phyloP scores from a whole-genome alignment of 2,113 vertebrate genomes.

The Helogale parvula region DNA sequence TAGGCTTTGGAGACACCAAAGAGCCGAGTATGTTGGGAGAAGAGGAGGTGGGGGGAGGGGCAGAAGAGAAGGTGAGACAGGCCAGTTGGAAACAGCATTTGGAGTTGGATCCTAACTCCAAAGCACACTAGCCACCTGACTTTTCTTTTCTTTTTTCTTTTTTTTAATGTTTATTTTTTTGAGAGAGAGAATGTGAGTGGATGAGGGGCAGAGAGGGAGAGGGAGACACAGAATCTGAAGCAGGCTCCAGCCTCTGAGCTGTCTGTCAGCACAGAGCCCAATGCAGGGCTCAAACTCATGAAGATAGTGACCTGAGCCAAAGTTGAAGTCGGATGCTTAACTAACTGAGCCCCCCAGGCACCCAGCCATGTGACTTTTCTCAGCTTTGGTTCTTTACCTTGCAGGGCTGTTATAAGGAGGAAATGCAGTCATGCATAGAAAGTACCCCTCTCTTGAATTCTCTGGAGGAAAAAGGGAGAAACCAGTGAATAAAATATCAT shows the following conservation, averaged over 20 bases:
- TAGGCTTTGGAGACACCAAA: neutral
- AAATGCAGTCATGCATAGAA: neutral
- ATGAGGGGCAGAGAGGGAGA: too few relatives aligned
- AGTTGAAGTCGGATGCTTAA: too few relatives aligned
- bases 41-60: neutral
- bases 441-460: neutral
- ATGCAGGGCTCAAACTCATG: too few relatives aligned
- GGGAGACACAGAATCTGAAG: too few relatives aligned
- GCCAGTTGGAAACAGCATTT: neutral
- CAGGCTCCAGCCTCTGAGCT: too few relatives aligned
- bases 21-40: neutral
- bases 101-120: neutral
- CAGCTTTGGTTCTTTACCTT: neutral
- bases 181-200: too few relatives aligned
- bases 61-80: neutral
- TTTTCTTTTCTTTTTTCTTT: too few relatives aligned
- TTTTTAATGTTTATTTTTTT: too few relatives aligned
- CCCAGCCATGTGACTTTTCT: neutral
- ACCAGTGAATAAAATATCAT: neutral
- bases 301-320: too few relatives aligned
- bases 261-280: too few relatives aligned
- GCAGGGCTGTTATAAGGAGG: neutral
- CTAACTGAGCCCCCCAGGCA: too few relatives aligned
- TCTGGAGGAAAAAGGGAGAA: neutral
- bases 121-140: neutral